Evolutionary conservation across 2,113 vertebrate genomes (phyloP), one percentile per base, ranked within the genome.

Genomic region (Mormyrus iriodes): DNA sequence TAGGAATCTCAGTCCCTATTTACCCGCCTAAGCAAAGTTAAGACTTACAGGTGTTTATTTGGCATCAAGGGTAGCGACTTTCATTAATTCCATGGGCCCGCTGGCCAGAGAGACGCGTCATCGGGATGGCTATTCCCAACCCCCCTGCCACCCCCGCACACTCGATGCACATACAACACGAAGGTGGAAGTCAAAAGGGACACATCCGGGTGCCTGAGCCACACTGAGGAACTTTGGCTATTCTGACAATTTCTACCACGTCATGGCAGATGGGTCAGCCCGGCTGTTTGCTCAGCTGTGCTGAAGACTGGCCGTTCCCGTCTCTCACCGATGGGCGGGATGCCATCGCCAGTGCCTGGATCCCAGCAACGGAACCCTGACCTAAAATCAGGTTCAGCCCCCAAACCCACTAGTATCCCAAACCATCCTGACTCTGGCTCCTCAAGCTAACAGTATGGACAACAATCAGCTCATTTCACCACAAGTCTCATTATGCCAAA

Each of bases 221-320:
- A 46, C 19, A 12, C 92, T 88, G 42, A 85, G 89, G 88, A 91
- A 90, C 92, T 93, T 93, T 92, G 88, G 92, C 91, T 91, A 87
- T 90, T 90, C 88, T 24, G 92, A 90, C 93, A 91, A 93, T 93
- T 94, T 94, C 91, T 95, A 95, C 95, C 92, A 94, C 93, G 91
- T 92, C 93, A 91, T 69, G 91, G 84, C 89, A 88, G 88, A 93
- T 94, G 94, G 94, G 93, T 93, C 93, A 48, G 93, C 92, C 83
- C 51, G 79, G 10, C 87, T 95, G 94, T 96, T 96, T 96, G 94
- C 91, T 95, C 95, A 96, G 95, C 95, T 96, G 95, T 89, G 90
- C 83, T 27, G 85, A 86, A 27, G 15, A 48, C 49, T 61, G 52
- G 21, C 35, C 21, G 42, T 12, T 46, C 19, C 52, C 31, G 12